These are phyloP conservation scores for Paralichthys olivaceus DNA, from an alignment of 2,113 vertebrate species.

Conservation along the genomic window DNA sequence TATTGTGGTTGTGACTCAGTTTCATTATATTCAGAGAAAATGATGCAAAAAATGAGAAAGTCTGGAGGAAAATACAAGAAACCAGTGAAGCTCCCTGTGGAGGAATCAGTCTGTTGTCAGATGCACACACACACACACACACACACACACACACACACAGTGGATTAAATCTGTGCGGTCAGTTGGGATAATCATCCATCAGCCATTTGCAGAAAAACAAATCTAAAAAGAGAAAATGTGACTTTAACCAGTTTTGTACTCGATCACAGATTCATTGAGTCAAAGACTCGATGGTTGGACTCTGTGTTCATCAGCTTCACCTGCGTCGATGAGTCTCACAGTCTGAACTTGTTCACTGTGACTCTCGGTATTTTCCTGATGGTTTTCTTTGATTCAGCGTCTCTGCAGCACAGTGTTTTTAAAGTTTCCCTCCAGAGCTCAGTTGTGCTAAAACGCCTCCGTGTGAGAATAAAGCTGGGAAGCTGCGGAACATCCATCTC, in stretches of 20 bases:
- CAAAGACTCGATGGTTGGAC: too few relatives aligned
- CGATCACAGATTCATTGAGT: too few relatives aligned
- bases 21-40: neutral
- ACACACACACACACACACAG: neutral
- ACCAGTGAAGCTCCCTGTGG: neutral
- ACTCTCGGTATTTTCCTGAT: neutral
- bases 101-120: neutral
- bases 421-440: slow-evolving; percentile 18
- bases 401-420: slow-evolving; percentile 1
- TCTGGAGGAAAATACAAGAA: neutral
- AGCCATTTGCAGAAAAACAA: neutral
- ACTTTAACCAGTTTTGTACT: too few relatives aligned
- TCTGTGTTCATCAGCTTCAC: too few relatives aligned
- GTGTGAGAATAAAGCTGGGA: slow-evolving; percentile 32
- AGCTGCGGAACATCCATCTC: slow-evolving; percentile 24
- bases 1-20: neutral
- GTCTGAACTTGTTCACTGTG: neutral
- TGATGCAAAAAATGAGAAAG: neutral
- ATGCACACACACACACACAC: neutral
- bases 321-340: too few relatives aligned
- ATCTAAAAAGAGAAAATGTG: too few relatives aligned
- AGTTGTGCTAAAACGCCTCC: slow-evolving; percentile 13
- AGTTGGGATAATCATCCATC: neutral
- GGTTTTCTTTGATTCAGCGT: neutral
- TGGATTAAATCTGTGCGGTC: neutral